Conservation (phyloP, 2,888 invertebrate genomes). For the Cheilosia pagana region DNA sequence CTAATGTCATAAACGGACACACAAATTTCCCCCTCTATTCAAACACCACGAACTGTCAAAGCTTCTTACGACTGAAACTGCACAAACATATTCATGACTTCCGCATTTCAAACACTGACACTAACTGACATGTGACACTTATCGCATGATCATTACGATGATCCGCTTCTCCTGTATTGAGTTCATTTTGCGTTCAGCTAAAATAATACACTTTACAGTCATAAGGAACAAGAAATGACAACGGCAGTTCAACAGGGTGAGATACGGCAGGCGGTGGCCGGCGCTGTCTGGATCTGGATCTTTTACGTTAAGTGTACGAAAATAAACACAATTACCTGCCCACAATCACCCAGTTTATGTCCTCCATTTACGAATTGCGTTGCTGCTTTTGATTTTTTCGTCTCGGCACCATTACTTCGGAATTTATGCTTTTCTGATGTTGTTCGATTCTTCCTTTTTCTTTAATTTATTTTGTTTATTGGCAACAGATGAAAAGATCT, state of each 20-base stretch:
- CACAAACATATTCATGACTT: constrained; percentile 5
- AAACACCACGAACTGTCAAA: neutral
- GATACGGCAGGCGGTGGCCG: constrained; percentile 11
- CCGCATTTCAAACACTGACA: constrained; percentile 48
- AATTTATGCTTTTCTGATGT: constrained; percentile 24
- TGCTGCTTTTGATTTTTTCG: constrained; percentile 3
- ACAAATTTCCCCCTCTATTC: no score
- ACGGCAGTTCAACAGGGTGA: constrained; percentile 45
- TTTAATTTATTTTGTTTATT: constrained; percentile 63
- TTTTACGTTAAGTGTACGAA: constrained; percentile 65
- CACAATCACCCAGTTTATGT: constrained; percentile 66
- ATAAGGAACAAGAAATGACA: constrained; percentile 16
- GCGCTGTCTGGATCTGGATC: constrained; percentile 41
- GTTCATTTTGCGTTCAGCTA: constrained; percentile 50
- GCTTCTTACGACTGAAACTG: neutral
- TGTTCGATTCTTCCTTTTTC: constrained; percentile 39
- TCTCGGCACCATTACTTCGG: constrained; percentile 9
- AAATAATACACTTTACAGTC: constrained; percentile 40
- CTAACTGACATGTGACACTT: constrained; percentile 69
- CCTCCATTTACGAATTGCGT: constrained; percentile 55
- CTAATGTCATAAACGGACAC: no score
- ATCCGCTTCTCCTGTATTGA: constrained; percentile 13
- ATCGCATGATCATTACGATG: constrained; percentile 41
- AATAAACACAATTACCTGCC: constrained; percentile 75
- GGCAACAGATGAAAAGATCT: constrained; percentile 53